Base-by-base conservation (phyloP, 2,888 invertebrate species). In the Fragum whitleyi region DNA sequence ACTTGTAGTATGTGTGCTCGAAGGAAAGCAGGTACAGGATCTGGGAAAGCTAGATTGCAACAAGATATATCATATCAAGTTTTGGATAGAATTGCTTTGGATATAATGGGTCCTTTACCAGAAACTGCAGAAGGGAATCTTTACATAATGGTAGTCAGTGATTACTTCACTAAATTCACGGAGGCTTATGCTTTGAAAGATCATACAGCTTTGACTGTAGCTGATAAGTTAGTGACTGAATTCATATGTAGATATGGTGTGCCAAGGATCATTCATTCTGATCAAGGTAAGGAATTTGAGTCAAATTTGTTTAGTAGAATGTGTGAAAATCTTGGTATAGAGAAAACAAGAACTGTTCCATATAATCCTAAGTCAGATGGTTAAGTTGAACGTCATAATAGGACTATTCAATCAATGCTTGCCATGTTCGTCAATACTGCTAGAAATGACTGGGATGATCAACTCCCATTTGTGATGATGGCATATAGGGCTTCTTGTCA, bases 21-120 rank as follows among this genome's bases (percentile, higher is more conserved):
- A 6, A 29, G 83, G 39, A 86, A 86, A 79, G 74, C 84, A 16
- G 84, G 83, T 62, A 79, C 86, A n/a, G 86, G 83, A 14, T 6
- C 28, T 21, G 79, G 79, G 0, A 86, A 75, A 61, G 77, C 76
- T 14, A 70, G 72, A 1, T 62, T 86, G 23, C 21, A 74, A 69
- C 81, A 80, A 47, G 53, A 69, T 39, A 29, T 53, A 2, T 67
- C 72, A 26, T 28, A 5, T 29, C 23, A 47, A 16, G 79, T 81
- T 1, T 53, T 84, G n/a, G n/a, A n/a, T n/a, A n/a, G n/a, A n/a
- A n/a, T n/a, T n/a, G n/a, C n/a, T n/a, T n/a, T n/a, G n/a, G 81
- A 84, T 55, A 79, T 84, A 36, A 26, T 84, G 11, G 79, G 79
- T 6, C 74, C 72, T 67, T 72, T 75, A 23, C 68, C 73, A 23